A percentile compares a stretch with the other conserved stretches of the same genome.
phyloP scores from a whole-genome alignment of 2,888 invertebrate genomes.

The Schrankia costaestrigalis region DNA sequence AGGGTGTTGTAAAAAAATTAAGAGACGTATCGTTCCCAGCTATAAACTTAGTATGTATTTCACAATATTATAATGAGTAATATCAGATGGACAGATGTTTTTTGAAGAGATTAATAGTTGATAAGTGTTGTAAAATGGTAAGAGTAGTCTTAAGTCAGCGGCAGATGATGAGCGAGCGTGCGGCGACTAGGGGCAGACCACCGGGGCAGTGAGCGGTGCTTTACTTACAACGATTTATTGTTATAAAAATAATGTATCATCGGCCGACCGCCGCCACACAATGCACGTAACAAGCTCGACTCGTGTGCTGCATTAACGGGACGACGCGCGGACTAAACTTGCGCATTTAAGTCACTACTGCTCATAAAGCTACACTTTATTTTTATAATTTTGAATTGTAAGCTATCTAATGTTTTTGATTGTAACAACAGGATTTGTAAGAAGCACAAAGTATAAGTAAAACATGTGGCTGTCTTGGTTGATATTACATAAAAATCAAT shows the following conservation, averaged over 20 bases:
- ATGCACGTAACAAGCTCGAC: constrained; percentile 71
- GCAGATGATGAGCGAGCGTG: constrained; percentile 37
- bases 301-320: constrained; percentile 63
- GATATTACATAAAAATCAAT: too few species aligned
- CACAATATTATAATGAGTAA: constrained; percentile 15
- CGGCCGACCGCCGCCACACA: constrained; percentile 61
- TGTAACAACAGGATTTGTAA: too few species aligned
- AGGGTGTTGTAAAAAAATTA: constrained; percentile 36
- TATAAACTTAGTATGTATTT: constrained; percentile 18
- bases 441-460: too few species aligned
- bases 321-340: constrained; percentile 39
- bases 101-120: constrained; percentile 27
- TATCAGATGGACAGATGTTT: constrained; percentile 16
- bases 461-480: too few species aligned
- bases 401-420: too few species aligned
- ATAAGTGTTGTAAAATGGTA: constrained; percentile 22
- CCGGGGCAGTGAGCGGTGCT: constrained; percentile 67
- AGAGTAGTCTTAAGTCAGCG: constrained; percentile 32
- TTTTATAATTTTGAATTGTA: too few species aligned
- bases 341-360: constrained; percentile 15
- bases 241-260: constrained; percentile 81
- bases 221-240: constrained; percentile 79
- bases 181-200: constrained; percentile 57
- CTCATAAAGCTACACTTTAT: constrained; percentile 25
- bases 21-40: constrained; percentile 23